Conservation (phyloP, 2,888 invertebrate genomes). For the Operophtera brumata region DNA sequence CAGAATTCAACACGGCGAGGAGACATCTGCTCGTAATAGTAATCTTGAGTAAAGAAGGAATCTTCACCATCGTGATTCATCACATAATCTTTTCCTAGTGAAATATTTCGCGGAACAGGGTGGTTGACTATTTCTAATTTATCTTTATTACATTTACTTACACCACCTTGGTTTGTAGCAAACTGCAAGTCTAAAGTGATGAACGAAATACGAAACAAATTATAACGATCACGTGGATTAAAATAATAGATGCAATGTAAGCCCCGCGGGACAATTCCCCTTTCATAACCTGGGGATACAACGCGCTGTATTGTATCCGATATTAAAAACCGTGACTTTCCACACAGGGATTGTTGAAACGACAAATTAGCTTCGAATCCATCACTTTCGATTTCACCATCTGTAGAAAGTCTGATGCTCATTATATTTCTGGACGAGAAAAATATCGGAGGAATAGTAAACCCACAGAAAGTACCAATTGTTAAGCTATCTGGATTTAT, state of each 20-base stretch:
- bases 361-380: slow-evolving; percentile 84
- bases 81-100: slow-evolving; percentile 55
- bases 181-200: slow-evolving; percentile 53
- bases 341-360: slow-evolving; percentile 64
- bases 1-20: slow-evolving; percentile 49
- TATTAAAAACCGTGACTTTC: slow-evolving; percentile 44
- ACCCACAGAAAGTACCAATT: slow-evolving; percentile 86
- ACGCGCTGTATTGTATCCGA: slow-evolving; percentile 41
- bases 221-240: slow-evolving; percentile 30
- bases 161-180: slow-evolving; percentile 26
- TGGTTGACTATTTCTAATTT: slow-evolving; percentile 54
- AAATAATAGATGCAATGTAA: slow-evolving; percentile 61
- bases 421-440: slow-evolving; percentile 82
- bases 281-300: slow-evolving; percentile 58
- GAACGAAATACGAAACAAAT: slow-evolving; percentile 50
- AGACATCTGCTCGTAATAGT: slow-evolving; percentile 37
- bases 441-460: slow-evolving; percentile 76
- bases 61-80: slow-evolving; percentile 38
- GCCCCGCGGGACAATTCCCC: slow-evolving; percentile 55
- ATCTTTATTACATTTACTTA: slow-evolving; percentile 56
- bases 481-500: slow-evolving; percentile 82
- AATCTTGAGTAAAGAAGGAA: slow-evolving; percentile 43
- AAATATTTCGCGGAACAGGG: slow-evolving; percentile 40
- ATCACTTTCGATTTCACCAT: slow-evolving; percentile 78
- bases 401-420: slow-evolving; percentile 84